These are phyloP conservation scores for Pachyrhynchus sulphureomaculatus DNA, from an alignment of 1,140 invertebrate genomes.

Conservation along the genomic window DNA sequence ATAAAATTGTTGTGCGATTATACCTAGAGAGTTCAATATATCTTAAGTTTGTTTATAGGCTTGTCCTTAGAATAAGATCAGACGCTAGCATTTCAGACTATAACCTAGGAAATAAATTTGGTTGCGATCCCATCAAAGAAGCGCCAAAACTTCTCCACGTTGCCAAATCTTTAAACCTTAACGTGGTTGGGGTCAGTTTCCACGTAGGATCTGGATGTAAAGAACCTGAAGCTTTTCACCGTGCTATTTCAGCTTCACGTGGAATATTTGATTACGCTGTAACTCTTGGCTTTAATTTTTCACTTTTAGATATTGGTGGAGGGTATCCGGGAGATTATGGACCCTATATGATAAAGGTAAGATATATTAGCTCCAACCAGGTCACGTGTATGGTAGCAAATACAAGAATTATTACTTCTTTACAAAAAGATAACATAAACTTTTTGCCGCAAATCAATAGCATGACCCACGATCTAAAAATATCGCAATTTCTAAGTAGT, in stretches of 20 bases:
- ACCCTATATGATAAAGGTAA: constrained; percentile 66
- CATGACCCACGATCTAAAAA: too few species aligned
- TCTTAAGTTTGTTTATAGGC: constrained; percentile 57
- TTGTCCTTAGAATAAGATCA: constrained; percentile 90
- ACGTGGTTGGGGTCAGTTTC: constrained; percentile 85
- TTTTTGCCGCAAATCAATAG: too few species aligned
- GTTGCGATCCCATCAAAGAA: constrained; percentile 79
- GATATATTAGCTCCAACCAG: not conserved
- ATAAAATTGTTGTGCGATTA: too few species aligned
- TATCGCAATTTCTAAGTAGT: too few species aligned
- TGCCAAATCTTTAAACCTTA: constrained; percentile 69
- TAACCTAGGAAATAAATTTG: constrained; percentile 93
- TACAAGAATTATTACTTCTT: too few species aligned
- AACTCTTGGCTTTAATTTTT: constrained; percentile 69
- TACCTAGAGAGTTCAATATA: too few species aligned
- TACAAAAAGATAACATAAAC: too few species aligned
- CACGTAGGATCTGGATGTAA: constrained; percentile 86
- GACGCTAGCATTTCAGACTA: constrained; percentile 86
- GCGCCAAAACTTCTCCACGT: constrained; percentile 75
- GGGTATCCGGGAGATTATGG: constrained; percentile 79
- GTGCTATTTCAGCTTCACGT: constrained; percentile 69
- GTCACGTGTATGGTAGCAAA: not conserved
- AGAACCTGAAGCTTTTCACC: constrained; percentile 71
- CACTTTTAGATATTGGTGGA: constrained; percentile 80
- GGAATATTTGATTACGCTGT: constrained; percentile 70